These are phyloP conservation scores for Rhinatrema bivittatum DNA, from an alignment of 2,797 vertebrate genomes.

Conservation along the genomic window DNA sequence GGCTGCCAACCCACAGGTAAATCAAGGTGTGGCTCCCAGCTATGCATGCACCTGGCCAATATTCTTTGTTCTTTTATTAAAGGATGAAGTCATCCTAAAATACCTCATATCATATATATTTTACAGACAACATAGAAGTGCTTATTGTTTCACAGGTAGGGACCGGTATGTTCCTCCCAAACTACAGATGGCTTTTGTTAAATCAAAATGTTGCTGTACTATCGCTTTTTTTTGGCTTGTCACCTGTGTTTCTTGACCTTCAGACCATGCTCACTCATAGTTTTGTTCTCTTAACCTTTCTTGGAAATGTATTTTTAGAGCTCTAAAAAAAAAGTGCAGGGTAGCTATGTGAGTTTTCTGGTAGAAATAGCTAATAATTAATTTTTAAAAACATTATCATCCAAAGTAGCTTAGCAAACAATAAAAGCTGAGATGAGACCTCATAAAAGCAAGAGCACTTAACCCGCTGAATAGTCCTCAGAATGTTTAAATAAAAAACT, in stretches of 20 bases:
- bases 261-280: slow-evolving; percentile 15
- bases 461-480: too few relatives aligned
- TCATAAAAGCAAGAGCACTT: too few relatives aligned
- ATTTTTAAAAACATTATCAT: too few relatives aligned
- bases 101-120: slow-evolving; percentile 18
- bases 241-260: slow-evolving; percentile 12
- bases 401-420: too few relatives aligned
- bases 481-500: too few relatives aligned
- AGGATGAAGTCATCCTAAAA: slow-evolving; percentile 12
- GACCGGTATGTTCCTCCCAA: slow-evolving; percentile 13
- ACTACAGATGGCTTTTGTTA: background rate
- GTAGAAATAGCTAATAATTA: too few relatives aligned
- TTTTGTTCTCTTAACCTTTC: background rate
- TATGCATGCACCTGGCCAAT: slow-evolving; percentile 13
- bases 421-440: too few relatives aligned
- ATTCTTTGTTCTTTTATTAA: slow-evolving; percentile 25
- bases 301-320: background rate
- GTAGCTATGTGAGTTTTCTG: too few relatives aligned
- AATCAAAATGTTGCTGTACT: background rate
- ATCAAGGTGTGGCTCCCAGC: slow-evolving; percentile 15
- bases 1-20: slow-evolving; percentile 89
- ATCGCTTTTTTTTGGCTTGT: slow-evolving; percentile 4
- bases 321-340: too few relatives aligned
- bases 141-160: slow-evolving; percentile 37
- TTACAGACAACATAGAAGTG: too few relatives aligned